Evolutionary conservation across 1,140 invertebrate genomes (phyloP), one percentile per base, ranked within the genome.

Genomic region (Bombus waltoni): DNA sequence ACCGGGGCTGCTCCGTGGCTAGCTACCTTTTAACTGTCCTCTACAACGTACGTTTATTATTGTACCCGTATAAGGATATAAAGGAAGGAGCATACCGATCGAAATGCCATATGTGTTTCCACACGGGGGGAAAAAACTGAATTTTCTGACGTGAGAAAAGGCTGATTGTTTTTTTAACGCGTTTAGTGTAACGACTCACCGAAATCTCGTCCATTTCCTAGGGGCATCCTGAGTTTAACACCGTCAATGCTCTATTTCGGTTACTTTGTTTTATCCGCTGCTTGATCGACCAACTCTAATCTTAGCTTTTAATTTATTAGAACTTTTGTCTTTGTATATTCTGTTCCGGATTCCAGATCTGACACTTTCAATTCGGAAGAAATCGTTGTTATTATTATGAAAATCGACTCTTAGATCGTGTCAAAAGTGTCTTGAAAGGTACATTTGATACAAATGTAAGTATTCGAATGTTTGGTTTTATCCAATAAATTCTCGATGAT

Each of bases 41-140:
- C 6, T 35, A 25, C 4, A 4, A 53, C 28, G 38, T 66, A n/a
- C 59, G 42, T 83, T 2, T 42, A 40, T 44, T 68, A 59, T 66
- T 35, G 72, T 83, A 83, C 35, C 81, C n/a, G 15, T 44, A 10
- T 83, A 75, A 76, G 5, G 73, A 70, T 53, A 22, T 40, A 62
- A 68, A 22, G 15, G 11, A 53, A 44, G 13, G 38, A 71, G 28
- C 32, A 35, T 44, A 47, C 32, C 22, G 28, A 82, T 40, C 71
- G 83, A 72, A 87, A 87, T 83, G 85, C 87, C 85, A 87, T 88
- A 88, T 72, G 85, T 87, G 65, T 88, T 88, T 84, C 66, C 57
- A 59, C 57, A 59, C 25, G 59, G 78, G 44, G 53, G 53, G 3
- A 70, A 72, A 47, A 76, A 47, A 75, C 22, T 22, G 28, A 74